Evolutionary conservation across 2,113 vertebrate species (phyloP), one percentile per base, ranked within the genome.

Genomic region (Caloenas nicobarica): DNA sequence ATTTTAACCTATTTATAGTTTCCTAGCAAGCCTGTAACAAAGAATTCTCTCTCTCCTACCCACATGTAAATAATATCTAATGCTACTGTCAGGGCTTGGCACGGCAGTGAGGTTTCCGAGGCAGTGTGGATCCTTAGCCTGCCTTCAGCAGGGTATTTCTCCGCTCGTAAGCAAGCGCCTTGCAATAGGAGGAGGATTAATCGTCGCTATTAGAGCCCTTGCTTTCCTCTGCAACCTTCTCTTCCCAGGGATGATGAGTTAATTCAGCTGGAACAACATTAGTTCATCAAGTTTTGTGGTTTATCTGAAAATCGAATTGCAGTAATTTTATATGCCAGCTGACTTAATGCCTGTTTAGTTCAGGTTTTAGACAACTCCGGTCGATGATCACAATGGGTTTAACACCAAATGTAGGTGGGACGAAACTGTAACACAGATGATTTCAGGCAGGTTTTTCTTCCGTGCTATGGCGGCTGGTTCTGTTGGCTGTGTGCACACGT

Each of bases 241-340:
- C 76, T 88, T 97, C 83, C 89, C 25, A 16, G 26, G 71, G 81
- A 96, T 95, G 97, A 98, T 96, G 95, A 96, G 93, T 96, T 97
- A 97, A 97, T 97, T 97, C 96, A 97, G 93, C 95, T 95, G 94
- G 95, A 98, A 97, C 95, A 86, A 94, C 26, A 54, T 89, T 97
- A 96, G 96, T 97, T 98, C 96, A 97, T 96, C 93, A 96, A 91
- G 92, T 94, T 96, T 92, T 97, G 96, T 89, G 95, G 96, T 96
- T 97, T 96, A 98, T 97, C 96, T 96, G 83, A 96, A 96, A 97
- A 98, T 98, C 87, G 89, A 97, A 97, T 91, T 54, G 93, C 93
- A 95, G 86, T 96, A 96, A 97, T 97, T 96, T 96, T 93, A 83
- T 79, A 91, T 53, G 93, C 96, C 96, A 84, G 96, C 95, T 76